Evolutionary conservation across 2,888 invertebrate species (phyloP), one percentile per base, ranked within the genome.

Genomic region (Thymelicus sylvestris): DNA sequence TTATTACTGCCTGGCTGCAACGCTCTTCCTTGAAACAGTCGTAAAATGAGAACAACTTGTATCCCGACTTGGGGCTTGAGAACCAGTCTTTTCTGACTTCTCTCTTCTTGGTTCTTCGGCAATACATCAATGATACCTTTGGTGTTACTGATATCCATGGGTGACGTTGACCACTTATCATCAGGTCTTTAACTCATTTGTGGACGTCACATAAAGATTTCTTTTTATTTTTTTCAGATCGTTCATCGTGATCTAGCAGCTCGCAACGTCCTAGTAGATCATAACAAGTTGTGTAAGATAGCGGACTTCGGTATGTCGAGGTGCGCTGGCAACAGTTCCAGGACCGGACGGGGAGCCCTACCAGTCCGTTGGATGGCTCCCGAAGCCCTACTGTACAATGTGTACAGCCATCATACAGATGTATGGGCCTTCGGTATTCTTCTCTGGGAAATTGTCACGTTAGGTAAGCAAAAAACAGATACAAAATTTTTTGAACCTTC

Each of bases 221-320:
- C 0, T 59, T 31, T 38, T 13, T 31, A 7, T 1, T 7, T 62
- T 52, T 91, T 91, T 1, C 91, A 97, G 97, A 96, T 98, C 78
- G 96, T 97, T 13, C 97, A 98, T 87, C 95, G 97, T 13, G 97
- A 98, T 89, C 88, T 98, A 66, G 97, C 97, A 0, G 97, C 97
- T 0, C 95, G 97, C 67, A 98, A 97, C 87, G 95, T 97, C 19
- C 91, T 98, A 13, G 96, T 98, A 6, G 97, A 97, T 85, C 97
- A 97, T 88, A 97, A 97, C 88, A 97, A 97, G 84, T 94, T 97
- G 73, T 97, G 97, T 88, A 98, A 98, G 94, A 97, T 98, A 75
- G 97, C 97, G 2, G 97, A 97, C 92, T 98, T 97, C 87, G 97
- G 97, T 72, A 96, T 97, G 96, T 97, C 97, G 12, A 94, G 97